Percentiles rank a stretch among this genome's conserved stretches.
These are phyloP conservation scores for Arctia plantaginis DNA, from an alignment of 2,888 invertebrate species.

Conservation along the genomic window DNA sequence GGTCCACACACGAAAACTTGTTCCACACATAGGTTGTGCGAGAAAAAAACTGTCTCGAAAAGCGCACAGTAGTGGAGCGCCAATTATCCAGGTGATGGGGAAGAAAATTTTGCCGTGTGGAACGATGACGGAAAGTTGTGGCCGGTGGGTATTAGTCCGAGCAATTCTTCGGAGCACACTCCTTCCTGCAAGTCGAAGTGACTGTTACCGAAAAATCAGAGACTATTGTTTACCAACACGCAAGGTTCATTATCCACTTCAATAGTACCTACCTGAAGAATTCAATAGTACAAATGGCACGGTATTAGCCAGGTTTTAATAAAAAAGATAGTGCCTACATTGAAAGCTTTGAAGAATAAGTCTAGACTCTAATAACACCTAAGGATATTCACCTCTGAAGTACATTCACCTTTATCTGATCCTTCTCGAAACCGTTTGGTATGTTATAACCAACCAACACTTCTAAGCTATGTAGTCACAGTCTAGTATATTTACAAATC, in stretches of 20 bases:
- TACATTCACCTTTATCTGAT: background rate
- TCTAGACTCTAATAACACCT: background rate
- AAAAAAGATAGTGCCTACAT: background rate
- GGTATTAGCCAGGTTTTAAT: background rate
- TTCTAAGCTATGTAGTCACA: background rate
- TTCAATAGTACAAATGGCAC: background rate
- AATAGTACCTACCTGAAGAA: background rate
- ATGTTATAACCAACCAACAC: no score
- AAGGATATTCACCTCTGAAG: background rate
- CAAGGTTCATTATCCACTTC: background rate
- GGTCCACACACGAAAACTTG: no score
- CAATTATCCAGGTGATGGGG: no score
- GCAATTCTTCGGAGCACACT: no score
- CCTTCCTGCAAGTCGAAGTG: background rate
- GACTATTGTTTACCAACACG: background rate
- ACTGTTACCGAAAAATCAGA: background rate
- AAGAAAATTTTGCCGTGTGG: no score
- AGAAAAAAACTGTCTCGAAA: no score
- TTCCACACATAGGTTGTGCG: no score
- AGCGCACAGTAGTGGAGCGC: no score
- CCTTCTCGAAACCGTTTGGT: background rate
- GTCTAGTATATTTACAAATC: background rate
- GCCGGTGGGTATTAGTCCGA: no score
- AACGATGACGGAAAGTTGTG: no score
- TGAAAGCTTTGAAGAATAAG: background rate